Evolutionary conservation across 2,797 vertebrate genomes (phyloP).

Genomic region (Pantherophis vulpinus): DNA sequence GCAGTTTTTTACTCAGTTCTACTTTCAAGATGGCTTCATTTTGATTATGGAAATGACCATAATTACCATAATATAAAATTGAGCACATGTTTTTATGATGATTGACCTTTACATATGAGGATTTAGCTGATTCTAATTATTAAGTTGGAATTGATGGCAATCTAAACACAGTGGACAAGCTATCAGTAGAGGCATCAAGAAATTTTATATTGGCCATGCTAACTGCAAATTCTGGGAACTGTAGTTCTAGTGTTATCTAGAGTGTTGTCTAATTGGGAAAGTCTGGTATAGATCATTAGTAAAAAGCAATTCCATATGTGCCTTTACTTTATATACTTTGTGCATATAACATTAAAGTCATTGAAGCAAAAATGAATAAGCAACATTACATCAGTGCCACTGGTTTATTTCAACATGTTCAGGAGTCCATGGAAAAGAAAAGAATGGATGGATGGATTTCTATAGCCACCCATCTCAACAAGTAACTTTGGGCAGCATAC

Average conservation of each 20-base stretch:
- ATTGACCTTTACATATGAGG: not conserved
- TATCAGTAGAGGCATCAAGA: not conserved
- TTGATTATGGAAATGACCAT: not conserved
- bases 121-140: not conserved
- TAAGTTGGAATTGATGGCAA: not conserved
- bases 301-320: not conserved
- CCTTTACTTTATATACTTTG: not conserved
- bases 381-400: not conserved
- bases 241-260: not conserved
- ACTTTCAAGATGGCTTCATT: not conserved
- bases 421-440: not conserved
- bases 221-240: not conserved
- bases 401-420: not conserved
- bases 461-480: not conserved
- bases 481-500: not conserved
- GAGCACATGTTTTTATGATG: not conserved
- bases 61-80: not conserved
- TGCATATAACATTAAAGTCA: not conserved
- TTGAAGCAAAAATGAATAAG: not conserved
- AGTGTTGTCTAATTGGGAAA: not conserved
- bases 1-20: not conserved
- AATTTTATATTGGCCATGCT: not conserved
- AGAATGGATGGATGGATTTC: not conserved
- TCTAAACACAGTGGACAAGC: not conserved
- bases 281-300: not conserved